phyloP scores from a whole-genome alignment of 2,797 vertebrate species.

The Balearica regulorum region DNA sequence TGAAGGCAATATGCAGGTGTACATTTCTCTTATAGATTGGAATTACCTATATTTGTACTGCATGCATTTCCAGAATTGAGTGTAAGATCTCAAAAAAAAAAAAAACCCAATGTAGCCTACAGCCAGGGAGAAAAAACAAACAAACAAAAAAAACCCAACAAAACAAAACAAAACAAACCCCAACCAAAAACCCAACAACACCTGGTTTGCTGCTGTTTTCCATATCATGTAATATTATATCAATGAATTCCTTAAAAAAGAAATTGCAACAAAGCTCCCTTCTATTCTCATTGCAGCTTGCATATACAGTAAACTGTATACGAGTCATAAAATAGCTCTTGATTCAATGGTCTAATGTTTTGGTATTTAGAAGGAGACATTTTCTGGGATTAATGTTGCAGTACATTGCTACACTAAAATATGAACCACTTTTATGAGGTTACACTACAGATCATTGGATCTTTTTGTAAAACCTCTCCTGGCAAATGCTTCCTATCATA shows the following conservation, averaged over 20 bases:
- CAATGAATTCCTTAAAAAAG: neutral
- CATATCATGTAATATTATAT: neutral
- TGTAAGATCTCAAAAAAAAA: neutral
- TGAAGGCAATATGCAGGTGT: neutral
- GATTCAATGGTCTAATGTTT: constrained; percentile 14
- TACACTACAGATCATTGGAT: neutral
- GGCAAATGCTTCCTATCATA: neutral
- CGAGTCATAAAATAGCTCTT: neutral
- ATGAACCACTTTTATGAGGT: constrained; percentile 5
- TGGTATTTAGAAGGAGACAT: constrained; percentile 30
- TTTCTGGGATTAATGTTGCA: constrained; percentile 20
- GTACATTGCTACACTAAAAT: constrained; percentile 1
- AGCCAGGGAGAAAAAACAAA: neutral
- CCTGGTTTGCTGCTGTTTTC: neutral
- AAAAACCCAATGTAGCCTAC: neutral
- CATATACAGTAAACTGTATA: neutral
- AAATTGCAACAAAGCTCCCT: constrained; percentile 11
- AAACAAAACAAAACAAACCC: neutral
- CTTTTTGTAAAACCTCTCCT: constrained; percentile 2
- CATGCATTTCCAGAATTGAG: neutral
- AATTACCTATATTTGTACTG: neutral
- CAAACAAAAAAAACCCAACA: neutral
- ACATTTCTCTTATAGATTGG: neutral
- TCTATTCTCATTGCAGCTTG: neutral
- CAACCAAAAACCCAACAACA: too few relatives aligned